Evolutionary conservation across 2,113 vertebrate species (phyloP).

Genomic region (Lipophrys pholis): DNA sequence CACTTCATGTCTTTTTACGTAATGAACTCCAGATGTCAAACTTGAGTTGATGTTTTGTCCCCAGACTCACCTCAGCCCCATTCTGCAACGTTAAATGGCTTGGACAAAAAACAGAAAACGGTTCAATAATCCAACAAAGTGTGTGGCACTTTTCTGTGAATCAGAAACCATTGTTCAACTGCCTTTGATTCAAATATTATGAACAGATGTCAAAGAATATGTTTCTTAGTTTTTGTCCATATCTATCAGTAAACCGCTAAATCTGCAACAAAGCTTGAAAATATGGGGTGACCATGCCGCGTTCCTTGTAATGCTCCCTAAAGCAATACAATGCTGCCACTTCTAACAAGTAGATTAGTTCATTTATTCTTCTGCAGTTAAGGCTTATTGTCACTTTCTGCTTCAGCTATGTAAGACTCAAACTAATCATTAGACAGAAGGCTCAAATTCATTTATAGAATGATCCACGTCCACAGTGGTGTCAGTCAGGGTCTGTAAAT

Average conservation of each 20-base stretch:
- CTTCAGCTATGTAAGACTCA: no score
- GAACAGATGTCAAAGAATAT: slow-evolving; percentile 25
- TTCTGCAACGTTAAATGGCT: slow-evolving; percentile 2
- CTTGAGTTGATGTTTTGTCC: neutral
- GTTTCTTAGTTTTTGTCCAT: slow-evolving; percentile 5
- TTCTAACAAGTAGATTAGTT: no score
- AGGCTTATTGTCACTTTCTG: no score
- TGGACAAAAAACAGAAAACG: neutral
- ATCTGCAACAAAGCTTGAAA: neutral
- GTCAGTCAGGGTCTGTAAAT: no score
- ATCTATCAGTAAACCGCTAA: neutral
- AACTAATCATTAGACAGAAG: no score
- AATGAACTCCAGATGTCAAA: neutral
- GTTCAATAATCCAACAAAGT: neutral
- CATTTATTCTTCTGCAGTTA: no score
- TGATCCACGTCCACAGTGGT: no score
- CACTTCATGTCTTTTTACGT: neutral
- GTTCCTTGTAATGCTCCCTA: neutral
- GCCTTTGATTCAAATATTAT: slow-evolving; percentile 9
- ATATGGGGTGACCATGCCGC: neutral
- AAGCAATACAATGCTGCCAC: no score
- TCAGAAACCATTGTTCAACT: slow-evolving; percentile 11
- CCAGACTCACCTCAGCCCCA: neutral
- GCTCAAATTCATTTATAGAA: no score
- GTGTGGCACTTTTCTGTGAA: neutral